Evolutionary conservation across 2,797 vertebrate species (phyloP).

Genomic region (Acanthurus lineatus): DNA sequence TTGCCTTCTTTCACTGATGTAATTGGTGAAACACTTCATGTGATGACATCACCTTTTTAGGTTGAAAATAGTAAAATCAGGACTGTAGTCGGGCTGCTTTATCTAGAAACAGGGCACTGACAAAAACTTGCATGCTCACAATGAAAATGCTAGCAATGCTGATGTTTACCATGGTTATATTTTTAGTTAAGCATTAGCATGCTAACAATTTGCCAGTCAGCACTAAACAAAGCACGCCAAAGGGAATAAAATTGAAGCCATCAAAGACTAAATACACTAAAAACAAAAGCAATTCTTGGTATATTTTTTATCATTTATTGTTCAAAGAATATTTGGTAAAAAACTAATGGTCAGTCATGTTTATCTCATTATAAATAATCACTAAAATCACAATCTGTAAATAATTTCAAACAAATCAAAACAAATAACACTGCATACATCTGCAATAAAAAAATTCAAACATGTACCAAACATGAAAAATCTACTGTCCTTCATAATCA

Average conservation of each 20-base stretch:
- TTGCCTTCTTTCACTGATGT: conserved; percentile 13
- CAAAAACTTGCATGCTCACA: neutral
- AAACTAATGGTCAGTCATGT: conserved; percentile 42
- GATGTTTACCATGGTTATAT: neutral
- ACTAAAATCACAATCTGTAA: conserved; percentile 34
- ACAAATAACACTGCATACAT: conserved; percentile 42
- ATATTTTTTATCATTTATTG: conserved; percentile 51
- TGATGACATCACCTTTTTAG: neutral
- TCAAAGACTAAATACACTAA: neutral
- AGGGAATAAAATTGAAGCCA: neutral
- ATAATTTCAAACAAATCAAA: conserved; percentile 46
- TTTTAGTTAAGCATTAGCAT: neutral
- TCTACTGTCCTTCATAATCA: conserved; percentile 15
- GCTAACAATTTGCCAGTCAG: neutral
- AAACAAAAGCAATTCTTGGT: neutral
- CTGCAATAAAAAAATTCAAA: conserved; percentile 29
- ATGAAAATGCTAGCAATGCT: neutral
- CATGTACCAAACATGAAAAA: conserved; percentile 29
- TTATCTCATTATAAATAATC: conserved; percentile 48
- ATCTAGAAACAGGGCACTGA: too few relatives aligned
- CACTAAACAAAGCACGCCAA: too few relatives aligned
- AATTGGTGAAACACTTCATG: neutral
- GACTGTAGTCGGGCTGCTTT: neutral
- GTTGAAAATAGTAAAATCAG: neutral
- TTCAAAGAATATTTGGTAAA: conserved; percentile 53